Evolutionary conservation across 2,113 vertebrate species (phyloP).

Genomic region (Hemicordylus capensis): DNA sequence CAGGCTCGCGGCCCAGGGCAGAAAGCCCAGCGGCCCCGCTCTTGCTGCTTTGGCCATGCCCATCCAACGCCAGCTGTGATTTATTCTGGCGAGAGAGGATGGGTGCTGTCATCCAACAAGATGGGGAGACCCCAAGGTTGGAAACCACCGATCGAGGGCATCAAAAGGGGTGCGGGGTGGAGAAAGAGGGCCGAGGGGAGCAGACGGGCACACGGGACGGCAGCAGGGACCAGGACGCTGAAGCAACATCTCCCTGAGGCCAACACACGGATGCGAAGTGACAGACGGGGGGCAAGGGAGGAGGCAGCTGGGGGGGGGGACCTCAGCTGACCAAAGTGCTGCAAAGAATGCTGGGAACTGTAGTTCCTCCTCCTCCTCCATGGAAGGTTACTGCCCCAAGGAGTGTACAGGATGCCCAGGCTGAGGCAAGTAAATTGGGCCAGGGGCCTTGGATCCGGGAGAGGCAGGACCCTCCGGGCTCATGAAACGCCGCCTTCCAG

Average conservation of each 20-base stretch:
- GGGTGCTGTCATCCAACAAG: background rate
- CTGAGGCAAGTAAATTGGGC: too few species aligned
- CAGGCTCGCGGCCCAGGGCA: background rate
- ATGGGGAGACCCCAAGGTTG: background rate
- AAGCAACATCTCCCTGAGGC: conserved; percentile 6
- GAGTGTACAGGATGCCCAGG: background rate
- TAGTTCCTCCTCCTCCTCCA: background rate
- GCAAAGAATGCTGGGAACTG: background rate
- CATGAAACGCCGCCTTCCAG: too few species aligned
- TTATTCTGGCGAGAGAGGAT: too few species aligned
- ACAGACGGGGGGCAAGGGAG: background rate
- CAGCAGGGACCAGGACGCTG: too few species aligned
- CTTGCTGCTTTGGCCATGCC: too few species aligned
- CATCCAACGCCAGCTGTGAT: too few species aligned
- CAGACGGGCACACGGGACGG: background rate
- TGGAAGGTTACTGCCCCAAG: too few species aligned
- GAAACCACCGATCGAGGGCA: too few species aligned
- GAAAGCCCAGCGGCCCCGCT: too few species aligned
- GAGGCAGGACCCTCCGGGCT: too few species aligned
- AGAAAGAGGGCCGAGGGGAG: background rate
- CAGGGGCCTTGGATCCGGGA: too few species aligned
- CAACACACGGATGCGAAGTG: background rate
- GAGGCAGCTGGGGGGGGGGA: fast-evolving
- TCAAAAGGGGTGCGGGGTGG: background rate
- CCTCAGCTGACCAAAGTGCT: background rate